These are phyloP conservation scores for Coremacera marginata DNA, from an alignment of 2,888 invertebrate genomes.

Conservation along the genomic window DNA sequence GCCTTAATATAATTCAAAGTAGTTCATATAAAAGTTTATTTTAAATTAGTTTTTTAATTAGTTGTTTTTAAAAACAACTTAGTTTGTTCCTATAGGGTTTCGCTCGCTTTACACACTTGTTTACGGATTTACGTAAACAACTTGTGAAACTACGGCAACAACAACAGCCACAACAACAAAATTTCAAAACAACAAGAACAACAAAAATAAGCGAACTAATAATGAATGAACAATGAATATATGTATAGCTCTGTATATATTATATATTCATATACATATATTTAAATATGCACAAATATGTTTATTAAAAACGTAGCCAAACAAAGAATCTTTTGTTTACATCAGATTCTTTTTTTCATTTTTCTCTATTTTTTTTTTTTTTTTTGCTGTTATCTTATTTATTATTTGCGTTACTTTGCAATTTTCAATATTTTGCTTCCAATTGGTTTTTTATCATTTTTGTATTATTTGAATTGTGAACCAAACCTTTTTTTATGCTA, in stretches of 20 bases:
- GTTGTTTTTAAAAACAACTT: not conserved
- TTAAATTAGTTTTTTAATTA: too few species aligned
- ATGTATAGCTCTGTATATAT: too few species aligned
- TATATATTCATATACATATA: too few species aligned
- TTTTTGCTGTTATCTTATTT: not conserved
- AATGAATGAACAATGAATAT: too few species aligned
- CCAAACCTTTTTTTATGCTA: not conserved
- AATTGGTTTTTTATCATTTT: not conserved
- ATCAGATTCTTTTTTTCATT: not conserved
- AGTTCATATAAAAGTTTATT: too few species aligned
- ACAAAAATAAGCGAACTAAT: not conserved
- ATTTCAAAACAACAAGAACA: not conserved
- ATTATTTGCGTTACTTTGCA: not conserved
- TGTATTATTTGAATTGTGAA: not conserved
- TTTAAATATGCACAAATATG: too few species aligned
- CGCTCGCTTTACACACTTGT: conserved; percentile 2
- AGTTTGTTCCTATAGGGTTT: too few species aligned
- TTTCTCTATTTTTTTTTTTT: not conserved
- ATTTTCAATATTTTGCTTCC: not conserved
- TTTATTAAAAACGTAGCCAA: not conserved
- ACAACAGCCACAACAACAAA: not conserved
- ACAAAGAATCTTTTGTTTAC: conserved; percentile 13
- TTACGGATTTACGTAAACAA: not conserved
- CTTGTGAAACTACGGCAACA: not conserved
- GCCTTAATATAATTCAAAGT: too few species aligned